A percentile compares a stretch with the other conserved stretches of the same genome.
These are phyloP conservation scores for Chydorus sphaericus DNA, from an alignment of 2,888 invertebrate species.

Conservation along the genomic window DNA sequence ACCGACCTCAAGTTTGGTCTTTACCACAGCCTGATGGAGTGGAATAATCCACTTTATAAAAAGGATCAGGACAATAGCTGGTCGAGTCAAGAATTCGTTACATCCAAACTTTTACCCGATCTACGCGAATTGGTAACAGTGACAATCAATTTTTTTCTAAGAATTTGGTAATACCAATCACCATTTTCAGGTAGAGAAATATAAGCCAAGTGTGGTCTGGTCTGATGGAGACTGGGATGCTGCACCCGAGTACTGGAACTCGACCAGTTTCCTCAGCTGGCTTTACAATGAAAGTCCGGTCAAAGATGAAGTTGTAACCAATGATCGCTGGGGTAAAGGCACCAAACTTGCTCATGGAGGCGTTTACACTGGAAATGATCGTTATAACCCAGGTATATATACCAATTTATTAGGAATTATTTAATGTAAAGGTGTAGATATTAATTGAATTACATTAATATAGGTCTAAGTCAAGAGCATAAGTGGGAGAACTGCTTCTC, in stretches of 20 bases:
- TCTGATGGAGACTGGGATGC: constrained; percentile 27
- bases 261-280: constrained; percentile 75
- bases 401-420: background rate
- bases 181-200: constrained; percentile 31
- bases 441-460: constrained; percentile 7
- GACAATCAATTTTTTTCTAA: no score
- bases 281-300: constrained; percentile 87
- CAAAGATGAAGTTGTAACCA: constrained; percentile 70
- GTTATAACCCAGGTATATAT: constrained; percentile 54
- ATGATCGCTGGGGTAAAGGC: constrained; percentile 82
- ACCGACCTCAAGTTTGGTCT: constrained; percentile 25
- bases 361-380: constrained; percentile 69
- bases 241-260: constrained; percentile 51
- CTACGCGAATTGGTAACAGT: constrained; percentile 55
- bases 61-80: constrained; percentile 42
- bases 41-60: constrained; percentile 31
- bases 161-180: no score
- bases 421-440: no score
- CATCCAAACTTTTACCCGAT: constrained; percentile 61
- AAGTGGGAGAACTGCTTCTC: constrained; percentile 97
- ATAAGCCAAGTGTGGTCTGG: constrained; percentile 44
- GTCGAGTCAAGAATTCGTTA: constrained; percentile 46
- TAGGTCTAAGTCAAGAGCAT: constrained; percentile 34
- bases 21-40: constrained; percentile 30
- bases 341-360: constrained; percentile 75